Conservation (phyloP, 2,113 vertebrate genomes). For the Seriola rivoliana region DNA sequence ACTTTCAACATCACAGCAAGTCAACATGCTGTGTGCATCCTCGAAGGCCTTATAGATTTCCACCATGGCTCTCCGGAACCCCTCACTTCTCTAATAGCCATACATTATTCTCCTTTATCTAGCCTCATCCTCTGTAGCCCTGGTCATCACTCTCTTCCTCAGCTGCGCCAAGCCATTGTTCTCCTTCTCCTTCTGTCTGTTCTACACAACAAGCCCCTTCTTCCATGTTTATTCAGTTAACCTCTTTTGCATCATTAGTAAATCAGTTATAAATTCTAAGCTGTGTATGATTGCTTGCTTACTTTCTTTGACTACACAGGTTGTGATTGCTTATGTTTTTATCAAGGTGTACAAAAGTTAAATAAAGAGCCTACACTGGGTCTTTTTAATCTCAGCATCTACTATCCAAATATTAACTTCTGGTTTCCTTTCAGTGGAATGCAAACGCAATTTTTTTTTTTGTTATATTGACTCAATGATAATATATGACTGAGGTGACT, state of each 20-base stretch:
- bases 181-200: conserved; percentile 7
- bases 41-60: conserved; percentile 41
- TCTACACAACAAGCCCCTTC: background rate
- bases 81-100: conserved; percentile 51
- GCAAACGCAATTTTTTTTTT: background rate
- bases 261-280: background rate
- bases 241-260: background rate
- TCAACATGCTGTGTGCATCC: conserved; percentile 40
- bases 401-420: background rate
- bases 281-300: background rate
- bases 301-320: background rate
- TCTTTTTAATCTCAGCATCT: background rate
- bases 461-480: background rate
- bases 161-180: conserved; percentile 20
- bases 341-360: background rate
- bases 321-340: background rate
- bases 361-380: background rate
- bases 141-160: conserved; percentile 44
- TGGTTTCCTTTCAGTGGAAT: background rate
- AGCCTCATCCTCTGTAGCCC: conserved; percentile 19
- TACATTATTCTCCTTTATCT: conserved; percentile 48
- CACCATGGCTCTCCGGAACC: conserved; percentile 52
- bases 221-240: background rate
- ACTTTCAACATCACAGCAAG: conserved; percentile 13
- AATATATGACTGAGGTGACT: background rate